These are phyloP conservation scores for Drosophila vallismaia DNA, from an alignment of 2,888 invertebrate species.

Conservation along the genomic window DNA sequence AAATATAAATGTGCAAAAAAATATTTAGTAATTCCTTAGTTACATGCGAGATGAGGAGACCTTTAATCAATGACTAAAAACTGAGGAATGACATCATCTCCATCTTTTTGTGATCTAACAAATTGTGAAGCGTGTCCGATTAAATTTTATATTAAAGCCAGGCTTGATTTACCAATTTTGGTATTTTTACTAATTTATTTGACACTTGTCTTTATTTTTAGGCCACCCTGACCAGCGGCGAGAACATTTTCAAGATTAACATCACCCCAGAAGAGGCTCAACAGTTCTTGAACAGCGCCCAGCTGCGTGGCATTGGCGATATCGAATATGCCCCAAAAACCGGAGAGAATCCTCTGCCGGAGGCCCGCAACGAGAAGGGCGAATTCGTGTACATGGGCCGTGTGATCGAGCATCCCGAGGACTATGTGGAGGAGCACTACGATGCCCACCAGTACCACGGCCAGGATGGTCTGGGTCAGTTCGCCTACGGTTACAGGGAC, in stretches of 20 bases:
- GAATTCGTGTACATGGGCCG: constrained; percentile 84
- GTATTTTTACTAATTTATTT: constrained; percentile 10
- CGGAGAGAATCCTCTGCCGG: constrained; percentile 85
- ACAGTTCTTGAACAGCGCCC: constrained; percentile 81
- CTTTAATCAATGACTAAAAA: constrained; percentile 20
- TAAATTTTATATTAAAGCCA: background rate
- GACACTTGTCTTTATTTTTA: constrained; percentile 32
- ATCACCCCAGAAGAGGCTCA: constrained; percentile 85
- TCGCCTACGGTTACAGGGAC: constrained; percentile 89
- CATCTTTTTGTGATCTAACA: constrained; percentile 32
- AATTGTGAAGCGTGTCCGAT: constrained; percentile 47
- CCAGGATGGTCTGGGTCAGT: constrained; percentile 89
- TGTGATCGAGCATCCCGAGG: constrained; percentile 87
- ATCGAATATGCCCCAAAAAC: constrained; percentile 86
- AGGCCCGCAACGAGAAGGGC: constrained; percentile 81
- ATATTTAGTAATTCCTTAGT: constrained; percentile 22
- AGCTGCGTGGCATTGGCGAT: constrained; percentile 83
- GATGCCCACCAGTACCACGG: constrained; percentile 89
- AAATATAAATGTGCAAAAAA: constrained; percentile 53
- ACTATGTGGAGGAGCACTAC: constrained; percentile 89
- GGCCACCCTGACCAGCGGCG: constrained; percentile 73
- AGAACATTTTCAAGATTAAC: constrained; percentile 85
- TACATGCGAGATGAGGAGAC: constrained; percentile 28
- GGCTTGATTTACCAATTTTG: constrained; percentile 9
- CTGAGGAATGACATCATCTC: constrained; percentile 63